Percentiles rank a stretch among this genome's conserved stretches.
Evolutionary conservation across 2,888 invertebrate species (phyloP).

Genomic region (Melangyna quadrimaculata): DNA sequence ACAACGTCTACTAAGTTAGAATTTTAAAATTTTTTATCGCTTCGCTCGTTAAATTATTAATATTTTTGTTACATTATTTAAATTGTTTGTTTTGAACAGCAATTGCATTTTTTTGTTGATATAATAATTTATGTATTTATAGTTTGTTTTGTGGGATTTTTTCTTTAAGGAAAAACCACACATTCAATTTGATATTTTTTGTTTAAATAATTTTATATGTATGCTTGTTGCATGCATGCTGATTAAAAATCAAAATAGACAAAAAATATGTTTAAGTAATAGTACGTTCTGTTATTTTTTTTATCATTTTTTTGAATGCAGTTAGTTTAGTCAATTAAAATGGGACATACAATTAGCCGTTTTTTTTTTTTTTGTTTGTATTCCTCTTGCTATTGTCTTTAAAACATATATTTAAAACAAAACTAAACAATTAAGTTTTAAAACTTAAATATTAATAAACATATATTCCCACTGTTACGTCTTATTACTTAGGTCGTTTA

Average conservation of each 20-base stretch:
- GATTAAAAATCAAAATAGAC: conserved; percentile 35
- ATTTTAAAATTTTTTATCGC: conserved; percentile 42
- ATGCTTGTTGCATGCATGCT: conserved; percentile 58
- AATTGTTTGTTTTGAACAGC: conserved; percentile 41
- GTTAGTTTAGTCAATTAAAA: conserved; percentile 35
- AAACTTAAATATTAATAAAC: conserved; percentile 81
- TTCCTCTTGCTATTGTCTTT: conserved; percentile 54
- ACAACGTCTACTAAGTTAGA: conserved; percentile 62
- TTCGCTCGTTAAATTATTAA: conserved; percentile 17
- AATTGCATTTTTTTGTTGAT: conserved; percentile 53
- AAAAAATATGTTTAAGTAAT: conserved; percentile 34
- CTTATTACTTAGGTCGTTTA: conserved; percentile 80
- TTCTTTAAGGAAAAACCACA: conserved; percentile 65
- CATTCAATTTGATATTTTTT: conserved; percentile 61
- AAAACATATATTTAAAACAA: conserved; percentile 27
- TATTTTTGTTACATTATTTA: conserved; percentile 8
- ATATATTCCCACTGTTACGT: conserved; percentile 82
- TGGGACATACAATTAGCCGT: conserved; percentile 12
- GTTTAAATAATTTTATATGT: conserved; percentile 41
- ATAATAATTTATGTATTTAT: conserved; percentile 13
- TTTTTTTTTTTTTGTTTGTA: conserved; percentile 9
- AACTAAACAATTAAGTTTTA: conserved; percentile 42
- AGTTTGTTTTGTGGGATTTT: conserved; percentile 36
- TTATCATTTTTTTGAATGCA: conserved; percentile 6
- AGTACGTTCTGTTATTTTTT: conserved; percentile 42